Conservation (phyloP, 2,888 invertebrate genomes). For the Scaptomyza polygonia region DNA sequence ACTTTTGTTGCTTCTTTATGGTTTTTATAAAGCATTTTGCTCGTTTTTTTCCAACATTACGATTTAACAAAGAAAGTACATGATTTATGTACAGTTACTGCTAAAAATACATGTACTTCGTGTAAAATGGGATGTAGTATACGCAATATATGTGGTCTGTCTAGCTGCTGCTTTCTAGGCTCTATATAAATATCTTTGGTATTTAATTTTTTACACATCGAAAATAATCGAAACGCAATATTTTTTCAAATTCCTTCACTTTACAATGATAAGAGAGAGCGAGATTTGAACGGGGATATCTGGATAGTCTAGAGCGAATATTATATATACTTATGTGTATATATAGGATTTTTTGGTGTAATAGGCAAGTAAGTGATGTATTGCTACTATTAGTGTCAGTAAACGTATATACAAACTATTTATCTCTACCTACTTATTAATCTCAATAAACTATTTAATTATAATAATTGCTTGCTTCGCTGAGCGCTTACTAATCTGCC, state of each 20-base stretch:
- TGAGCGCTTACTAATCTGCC: not conserved
- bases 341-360: not conserved
- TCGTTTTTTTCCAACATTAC: slow-evolving; percentile 48
- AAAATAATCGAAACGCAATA: slow-evolving; percentile 24
- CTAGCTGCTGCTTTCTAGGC: slow-evolving; percentile 29
- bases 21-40: slow-evolving; percentile 61
- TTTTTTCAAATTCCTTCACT: slow-evolving; percentile 23
- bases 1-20: slow-evolving; percentile 67
- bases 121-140: slow-evolving; percentile 4
- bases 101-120: slow-evolving; percentile 35
- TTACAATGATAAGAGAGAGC: slow-evolving; percentile 41
- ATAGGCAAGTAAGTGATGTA: slow-evolving; percentile 11
- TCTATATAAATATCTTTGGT: slow-evolving; percentile 6
- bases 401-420: not conserved
- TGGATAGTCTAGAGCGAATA: slow-evolving; percentile 27
- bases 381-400: slow-evolving; percentile 2
- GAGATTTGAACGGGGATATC: slow-evolving; percentile 15
- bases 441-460: slow-evolving; percentile 24
- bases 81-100: slow-evolving; percentile 38
- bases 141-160: slow-evolving; percentile 2
- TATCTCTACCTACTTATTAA: slow-evolving; percentile 12
- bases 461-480: slow-evolving; percentile 19
- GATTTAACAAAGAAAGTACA: slow-evolving; percentile 35
- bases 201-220: slow-evolving; percentile 21
- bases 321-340: slow-evolving; percentile 1